phyloP scores from a whole-genome alignment of 2,888 invertebrate species.

The Sceliomorpha sp. region DNA sequence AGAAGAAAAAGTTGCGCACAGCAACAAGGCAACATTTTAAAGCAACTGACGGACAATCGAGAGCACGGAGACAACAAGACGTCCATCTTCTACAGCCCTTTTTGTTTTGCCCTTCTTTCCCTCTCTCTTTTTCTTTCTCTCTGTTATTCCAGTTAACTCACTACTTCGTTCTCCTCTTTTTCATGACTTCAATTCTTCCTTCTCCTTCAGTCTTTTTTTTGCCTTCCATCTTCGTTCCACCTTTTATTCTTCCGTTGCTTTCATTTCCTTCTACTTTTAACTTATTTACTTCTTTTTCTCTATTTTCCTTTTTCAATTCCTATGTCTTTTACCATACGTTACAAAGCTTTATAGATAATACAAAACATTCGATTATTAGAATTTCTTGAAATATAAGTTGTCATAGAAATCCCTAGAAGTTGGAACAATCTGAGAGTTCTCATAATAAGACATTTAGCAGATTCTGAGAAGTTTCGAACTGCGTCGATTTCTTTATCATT shows the following conservation, averaged over 20 bases:
- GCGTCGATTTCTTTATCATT: too few relatives aligned
- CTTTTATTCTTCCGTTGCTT: slow-evolving; percentile 19
- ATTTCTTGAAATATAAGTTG: too few relatives aligned
- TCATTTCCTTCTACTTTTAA: slow-evolving; percentile 9
- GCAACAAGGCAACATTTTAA: slow-evolving; percentile 63
- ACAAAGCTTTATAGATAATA: slow-evolving; percentile 16
- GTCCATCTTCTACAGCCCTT: slow-evolving; percentile 57
- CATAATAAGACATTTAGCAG: too few relatives aligned
- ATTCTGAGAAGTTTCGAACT: too few relatives aligned
- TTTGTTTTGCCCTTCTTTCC: slow-evolving; percentile 43
- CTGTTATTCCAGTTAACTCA: slow-evolving; percentile 49
- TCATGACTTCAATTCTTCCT: slow-evolving; percentile 52
- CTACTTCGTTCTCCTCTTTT: slow-evolving; percentile 32
- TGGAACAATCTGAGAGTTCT: too few relatives aligned
- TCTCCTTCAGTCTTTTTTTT: slow-evolving; percentile 36
- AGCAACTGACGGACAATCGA: slow-evolving; percentile 67
- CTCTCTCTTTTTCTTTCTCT: slow-evolving; percentile 47
- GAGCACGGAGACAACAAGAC: slow-evolving; percentile 64
- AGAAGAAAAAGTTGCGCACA: slow-evolving; percentile 47
- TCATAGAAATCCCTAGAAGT: too few relatives aligned
- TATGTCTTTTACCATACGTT: neutral
- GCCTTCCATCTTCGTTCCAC: slow-evolving; percentile 25
- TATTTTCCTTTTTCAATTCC: neutral
- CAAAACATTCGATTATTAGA: too few relatives aligned
- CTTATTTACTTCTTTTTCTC: slow-evolving; percentile 11